Base-by-base conservation (phyloP, 2,888 invertebrate species). In the Pseudanteris insignis region DNA sequence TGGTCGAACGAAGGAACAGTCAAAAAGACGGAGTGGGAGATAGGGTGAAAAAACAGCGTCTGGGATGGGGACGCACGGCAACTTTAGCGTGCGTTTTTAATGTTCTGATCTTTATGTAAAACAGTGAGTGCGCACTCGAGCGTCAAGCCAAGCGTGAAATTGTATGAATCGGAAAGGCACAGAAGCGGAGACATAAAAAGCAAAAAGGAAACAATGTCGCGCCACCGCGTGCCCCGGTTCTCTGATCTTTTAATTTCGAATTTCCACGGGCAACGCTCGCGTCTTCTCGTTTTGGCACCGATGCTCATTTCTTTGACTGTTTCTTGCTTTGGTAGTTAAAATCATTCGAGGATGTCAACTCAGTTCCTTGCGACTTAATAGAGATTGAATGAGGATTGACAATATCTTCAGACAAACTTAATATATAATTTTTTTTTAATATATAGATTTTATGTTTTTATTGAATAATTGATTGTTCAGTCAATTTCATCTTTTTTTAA, bases 101-200 rank as follows among this genome's bases (percentile, higher is more conserved):
- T 78, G 75, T 76, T 78, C 79, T 70, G 79, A 79, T 78, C 79
- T 79, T 79, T 78, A 79, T 79, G 79, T 79, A 79, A 79, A 79
- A 72, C 72, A 70, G 74, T 70, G 71, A 63, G 65, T 64, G 63
- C 70, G 67, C 73, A 69, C 68, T 69, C 70, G 71, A 73, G 77
- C 69, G 68, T 70, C 75, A 77, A 79, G 75, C 79, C 74, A 68
- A 78, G 71, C 79, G 76, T 80, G 79, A 80, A 80, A 80, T 79
- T 80, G 77, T 79, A 76, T 76, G 75, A 79, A 78, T 79, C 78
- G 72, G 74, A 74, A 65, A 67, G 62, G 59, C 59, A 66, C 63
- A 66, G 68, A 65, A 63, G 64, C 68, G 69, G 70, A 66, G 70
- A 70, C 68, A 71, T 69, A 69, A 70, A 70, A 72, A 70, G 66